Conservation (phyloP, 2,797 vertebrate genomes). For the Sardinella longiceps region DNA sequence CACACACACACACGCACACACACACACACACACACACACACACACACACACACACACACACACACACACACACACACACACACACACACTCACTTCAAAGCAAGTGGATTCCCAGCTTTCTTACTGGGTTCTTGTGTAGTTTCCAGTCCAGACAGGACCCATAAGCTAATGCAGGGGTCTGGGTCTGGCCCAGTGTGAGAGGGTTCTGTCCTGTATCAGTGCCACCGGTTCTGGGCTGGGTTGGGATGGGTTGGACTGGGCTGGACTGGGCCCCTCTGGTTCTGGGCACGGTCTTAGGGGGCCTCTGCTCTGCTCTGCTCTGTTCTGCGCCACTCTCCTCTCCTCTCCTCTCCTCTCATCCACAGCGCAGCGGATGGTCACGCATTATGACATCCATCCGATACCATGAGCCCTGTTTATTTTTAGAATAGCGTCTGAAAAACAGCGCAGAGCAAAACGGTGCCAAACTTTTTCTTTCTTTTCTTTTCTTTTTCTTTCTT, state of each 20-base stretch:
- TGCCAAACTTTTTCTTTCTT: slow-evolving; percentile 36
- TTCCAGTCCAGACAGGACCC: slow-evolving; percentile 67
- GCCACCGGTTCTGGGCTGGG: not conserved
- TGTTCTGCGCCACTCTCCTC: too few relatives aligned
- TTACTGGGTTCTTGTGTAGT: slow-evolving; percentile 58
- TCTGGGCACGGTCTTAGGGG: too few relatives aligned
- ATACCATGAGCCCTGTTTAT: not conserved
- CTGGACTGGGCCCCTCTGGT: not conserved
- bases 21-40: not conserved
- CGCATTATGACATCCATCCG: slow-evolving; percentile 22
- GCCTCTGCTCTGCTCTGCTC: not conserved
- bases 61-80: not conserved
- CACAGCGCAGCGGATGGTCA: not conserved
- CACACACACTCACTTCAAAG: slow-evolving; percentile 34
- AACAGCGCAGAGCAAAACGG: not conserved
- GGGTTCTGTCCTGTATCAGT: too few relatives aligned
- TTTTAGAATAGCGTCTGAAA: not conserved
- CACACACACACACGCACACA: too few relatives aligned
- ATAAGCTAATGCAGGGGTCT: slow-evolving; percentile 38
- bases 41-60: too few relatives aligned
- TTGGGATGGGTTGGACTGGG: not conserved
- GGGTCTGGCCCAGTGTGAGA: too few relatives aligned
- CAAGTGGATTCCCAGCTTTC: slow-evolving; percentile 56
- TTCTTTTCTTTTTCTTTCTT: not conserved
- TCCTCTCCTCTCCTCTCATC: too few relatives aligned